These are phyloP conservation scores for Toxotes chatareus DNA, from an alignment of 2,113 vertebrate genomes.

Conservation along the genomic window DNA sequence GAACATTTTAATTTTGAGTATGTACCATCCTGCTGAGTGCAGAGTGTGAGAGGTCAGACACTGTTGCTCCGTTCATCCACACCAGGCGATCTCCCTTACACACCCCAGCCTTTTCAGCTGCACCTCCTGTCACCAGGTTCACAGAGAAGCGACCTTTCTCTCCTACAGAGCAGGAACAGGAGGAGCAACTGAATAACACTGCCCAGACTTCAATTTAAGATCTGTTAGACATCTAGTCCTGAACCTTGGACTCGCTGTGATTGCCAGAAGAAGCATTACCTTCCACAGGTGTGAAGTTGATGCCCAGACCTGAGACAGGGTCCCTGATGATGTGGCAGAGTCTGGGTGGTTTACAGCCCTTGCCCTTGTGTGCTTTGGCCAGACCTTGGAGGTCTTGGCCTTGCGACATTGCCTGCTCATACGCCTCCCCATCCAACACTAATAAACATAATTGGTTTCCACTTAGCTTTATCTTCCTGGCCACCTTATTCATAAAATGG, in stretches of 20 bases:
- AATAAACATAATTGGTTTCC: constrained; percentile 87
- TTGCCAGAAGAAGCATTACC: constrained; percentile 57
- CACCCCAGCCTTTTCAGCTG: constrained; percentile 89
- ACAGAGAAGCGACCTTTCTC: constrained; percentile 85
- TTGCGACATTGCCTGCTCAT: constrained; percentile 73
- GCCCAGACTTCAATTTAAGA: not conserved
- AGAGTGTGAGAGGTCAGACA: constrained; percentile 79
- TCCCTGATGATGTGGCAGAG: constrained; percentile 86
- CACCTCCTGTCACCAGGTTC: constrained; percentile 80
- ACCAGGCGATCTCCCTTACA: constrained; percentile 86
- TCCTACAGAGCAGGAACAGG: constrained; percentile 76
- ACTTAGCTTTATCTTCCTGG: constrained; percentile 86
- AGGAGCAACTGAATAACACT: not conserved
- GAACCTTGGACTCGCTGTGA: not conserved
- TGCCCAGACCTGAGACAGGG: constrained; percentile 85
- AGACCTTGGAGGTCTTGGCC: constrained; percentile 65
- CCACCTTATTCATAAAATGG: constrained; percentile 81
- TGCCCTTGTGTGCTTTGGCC: constrained; percentile 14
- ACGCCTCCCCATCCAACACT: constrained; percentile 78
- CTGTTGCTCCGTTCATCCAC: constrained; percentile 88
- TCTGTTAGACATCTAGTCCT: not conserved
- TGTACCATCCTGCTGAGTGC: constrained; percentile 88
- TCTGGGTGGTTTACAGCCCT: constrained; percentile 74
- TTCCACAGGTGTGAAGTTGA: constrained; percentile 81
- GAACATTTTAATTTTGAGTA: not conserved